Evolutionary conservation across 2,888 invertebrate genomes (phyloP).

Genomic region (Drosophila falleni): DNA sequence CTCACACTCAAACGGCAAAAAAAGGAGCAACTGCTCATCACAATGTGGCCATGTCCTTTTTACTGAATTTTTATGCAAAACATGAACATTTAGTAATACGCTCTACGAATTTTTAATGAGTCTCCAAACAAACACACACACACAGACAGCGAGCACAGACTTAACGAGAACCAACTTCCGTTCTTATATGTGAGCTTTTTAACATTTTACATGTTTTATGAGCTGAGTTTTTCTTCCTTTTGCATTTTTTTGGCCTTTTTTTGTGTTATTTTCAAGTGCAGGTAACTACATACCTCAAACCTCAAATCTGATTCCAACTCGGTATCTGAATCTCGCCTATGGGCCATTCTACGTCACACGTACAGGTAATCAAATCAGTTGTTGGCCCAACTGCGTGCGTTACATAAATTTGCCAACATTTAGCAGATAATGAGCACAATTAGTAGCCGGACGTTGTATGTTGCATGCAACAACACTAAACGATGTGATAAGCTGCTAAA

Average conservation of each 20-base stretch:
- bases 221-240: slow-evolving; percentile 33
- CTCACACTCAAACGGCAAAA: slow-evolving; percentile 10
- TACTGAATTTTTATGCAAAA: slow-evolving; percentile 81
- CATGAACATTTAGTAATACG: slow-evolving; percentile 84
- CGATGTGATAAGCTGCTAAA: slow-evolving; percentile 43
- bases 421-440: slow-evolving; percentile 79
- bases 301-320: background rate
- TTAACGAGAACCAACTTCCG: slow-evolving; percentile 23
- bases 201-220: slow-evolving; percentile 79
- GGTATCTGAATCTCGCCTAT: background rate
- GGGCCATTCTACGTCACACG: slow-evolving; percentile 47
- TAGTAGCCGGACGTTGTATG: slow-evolving; percentile 55
- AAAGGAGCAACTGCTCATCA: slow-evolving; percentile 42
- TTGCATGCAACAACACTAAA: slow-evolving; percentile 28
- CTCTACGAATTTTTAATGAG: slow-evolving; percentile 83
- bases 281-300: slow-evolving; percentile 41
- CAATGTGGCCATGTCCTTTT: slow-evolving; percentile 57
- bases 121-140: slow-evolving; percentile 25
- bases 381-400: slow-evolving; percentile 66
- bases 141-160: slow-evolving; percentile 15
- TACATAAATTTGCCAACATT: slow-evolving; percentile 78
- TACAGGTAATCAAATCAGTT: slow-evolving; percentile 77
- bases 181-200: slow-evolving; percentile 54
- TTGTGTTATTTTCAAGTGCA: slow-evolving; percentile 39
- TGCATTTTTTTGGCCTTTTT: background rate